A percentile compares a stretch with the other conserved stretches of the same genome.
These are phyloP conservation scores for Euwallacea fornicatus DNA, from an alignment of 1,140 invertebrate genomes.

Conservation along the genomic window DNA sequence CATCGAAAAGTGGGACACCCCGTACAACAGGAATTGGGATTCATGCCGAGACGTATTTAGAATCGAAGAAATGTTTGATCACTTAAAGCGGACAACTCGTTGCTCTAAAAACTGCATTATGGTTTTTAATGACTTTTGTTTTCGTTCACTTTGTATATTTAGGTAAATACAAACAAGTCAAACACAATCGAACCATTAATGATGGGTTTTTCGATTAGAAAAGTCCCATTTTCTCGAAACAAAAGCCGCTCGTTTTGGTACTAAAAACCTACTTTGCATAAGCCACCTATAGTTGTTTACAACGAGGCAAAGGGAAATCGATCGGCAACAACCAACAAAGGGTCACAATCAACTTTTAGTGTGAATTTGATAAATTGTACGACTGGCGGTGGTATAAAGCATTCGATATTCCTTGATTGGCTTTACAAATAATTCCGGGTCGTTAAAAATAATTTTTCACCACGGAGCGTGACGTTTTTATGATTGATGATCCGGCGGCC, in stretches of 20 bases:
- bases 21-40: no score
- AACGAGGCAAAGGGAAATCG: conserved; percentile 1
- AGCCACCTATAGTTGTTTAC: neutral
- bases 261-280: conserved; percentile 4
- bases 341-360: conserved; percentile 30
- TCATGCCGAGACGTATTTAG: no score
- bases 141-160: no score
- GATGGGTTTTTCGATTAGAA: no score
- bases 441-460: conserved; percentile 38
- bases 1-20: no score
- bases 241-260: neutral
- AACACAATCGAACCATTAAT: no score
- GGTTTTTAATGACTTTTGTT: no score
- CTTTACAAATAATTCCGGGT: conserved; percentile 35
- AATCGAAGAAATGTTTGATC: no score
- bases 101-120: no score
- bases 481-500: conserved; percentile 25
- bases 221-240: neutral
- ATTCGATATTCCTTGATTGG: conserved; percentile 34
- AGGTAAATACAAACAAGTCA: no score
- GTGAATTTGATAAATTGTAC: conserved; percentile 33
- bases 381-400: conserved; percentile 19
- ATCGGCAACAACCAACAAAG: conserved; percentile 14
- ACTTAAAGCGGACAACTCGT: no score
- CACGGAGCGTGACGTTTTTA: conserved; percentile 23